Evolutionary conservation across 1,140 invertebrate genomes (phyloP).

Genomic region (Manduca sexta): DNA sequence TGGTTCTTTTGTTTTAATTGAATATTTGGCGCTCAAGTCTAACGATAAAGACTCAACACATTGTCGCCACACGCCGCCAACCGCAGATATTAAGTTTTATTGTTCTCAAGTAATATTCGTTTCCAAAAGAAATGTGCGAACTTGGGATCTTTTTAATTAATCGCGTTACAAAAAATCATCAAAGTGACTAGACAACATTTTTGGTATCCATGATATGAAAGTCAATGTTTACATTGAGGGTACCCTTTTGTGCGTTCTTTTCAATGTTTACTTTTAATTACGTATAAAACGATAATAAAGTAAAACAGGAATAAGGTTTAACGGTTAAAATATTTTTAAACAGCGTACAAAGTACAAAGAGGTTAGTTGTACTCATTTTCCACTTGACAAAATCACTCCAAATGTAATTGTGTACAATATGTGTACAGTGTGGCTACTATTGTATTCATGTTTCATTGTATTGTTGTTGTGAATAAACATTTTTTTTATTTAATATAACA

Average conservation of each 20-base stretch:
- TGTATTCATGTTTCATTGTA: too few species aligned
- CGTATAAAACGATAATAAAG: not conserved
- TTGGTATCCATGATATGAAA: not conserved
- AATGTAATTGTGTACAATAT: too few species aligned
- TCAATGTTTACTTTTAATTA: not conserved
- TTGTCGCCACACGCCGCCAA: conserved; percentile 31
- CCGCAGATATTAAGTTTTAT: conserved; percentile 36
- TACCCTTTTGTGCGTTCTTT: not conserved
- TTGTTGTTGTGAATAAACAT: too few species aligned
- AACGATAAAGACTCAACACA: conserved; percentile 22
- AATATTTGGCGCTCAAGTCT: conserved; percentile 15
- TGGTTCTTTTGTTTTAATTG: conserved; percentile 21
- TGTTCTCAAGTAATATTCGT: conserved; percentile 5
- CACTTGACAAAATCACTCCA: too few species aligned
- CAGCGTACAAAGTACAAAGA: too few species aligned
- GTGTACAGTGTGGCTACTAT: too few species aligned
- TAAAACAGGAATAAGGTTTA: too few species aligned
- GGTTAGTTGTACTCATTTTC: too few species aligned
- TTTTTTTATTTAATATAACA: too few species aligned
- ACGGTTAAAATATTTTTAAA: too few species aligned
- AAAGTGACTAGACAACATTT: not conserved
- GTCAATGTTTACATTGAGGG: not conserved
- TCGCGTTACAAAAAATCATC: too few species aligned
- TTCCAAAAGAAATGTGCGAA: not conserved
- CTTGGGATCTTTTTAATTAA: too few species aligned